Evolutionary conservation across 2,113 vertebrate genomes (phyloP).

Genomic region (Clarias magur): DNA sequence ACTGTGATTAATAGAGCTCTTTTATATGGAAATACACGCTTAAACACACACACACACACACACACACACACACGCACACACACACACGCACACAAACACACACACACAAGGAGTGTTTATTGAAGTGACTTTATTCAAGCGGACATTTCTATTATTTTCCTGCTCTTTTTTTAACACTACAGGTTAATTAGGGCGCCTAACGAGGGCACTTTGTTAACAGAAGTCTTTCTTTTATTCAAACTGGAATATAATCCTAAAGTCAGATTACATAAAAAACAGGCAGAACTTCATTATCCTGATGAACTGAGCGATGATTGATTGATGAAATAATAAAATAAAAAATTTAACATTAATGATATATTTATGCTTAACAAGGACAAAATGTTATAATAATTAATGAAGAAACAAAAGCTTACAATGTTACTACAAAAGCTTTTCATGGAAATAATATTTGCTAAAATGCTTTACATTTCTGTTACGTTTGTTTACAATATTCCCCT

Average conservation of each 20-base stretch:
- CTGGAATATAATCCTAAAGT: background rate
- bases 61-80: conserved; percentile 24
- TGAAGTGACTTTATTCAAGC: background rate
- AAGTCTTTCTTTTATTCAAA: background rate
- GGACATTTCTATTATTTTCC: conserved; percentile 77
- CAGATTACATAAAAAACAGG: background rate
- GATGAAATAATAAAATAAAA: background rate
- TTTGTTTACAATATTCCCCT: background rate
- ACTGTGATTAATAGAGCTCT: conserved; percentile 97
- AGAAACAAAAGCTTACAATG: background rate
- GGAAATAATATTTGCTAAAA: background rate
- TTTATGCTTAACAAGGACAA: background rate
- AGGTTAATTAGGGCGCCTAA: conserved; percentile 64
- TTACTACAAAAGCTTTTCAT: background rate
- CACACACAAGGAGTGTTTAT: background rate
- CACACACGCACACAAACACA: too few relatives aligned
- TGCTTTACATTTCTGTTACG: background rate
- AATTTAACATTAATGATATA: background rate
- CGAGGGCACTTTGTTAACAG: background rate
- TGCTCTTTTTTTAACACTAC: conserved; percentile 86
- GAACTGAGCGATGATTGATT: background rate
- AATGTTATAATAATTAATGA: background rate
- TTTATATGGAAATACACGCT: conserved; percentile 95
- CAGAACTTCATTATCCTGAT: background rate
- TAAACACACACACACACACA: conserved; percentile 73